Base-by-base conservation (phyloP, 2,888 invertebrate species). In the Lasioglossum lativentre region DNA sequence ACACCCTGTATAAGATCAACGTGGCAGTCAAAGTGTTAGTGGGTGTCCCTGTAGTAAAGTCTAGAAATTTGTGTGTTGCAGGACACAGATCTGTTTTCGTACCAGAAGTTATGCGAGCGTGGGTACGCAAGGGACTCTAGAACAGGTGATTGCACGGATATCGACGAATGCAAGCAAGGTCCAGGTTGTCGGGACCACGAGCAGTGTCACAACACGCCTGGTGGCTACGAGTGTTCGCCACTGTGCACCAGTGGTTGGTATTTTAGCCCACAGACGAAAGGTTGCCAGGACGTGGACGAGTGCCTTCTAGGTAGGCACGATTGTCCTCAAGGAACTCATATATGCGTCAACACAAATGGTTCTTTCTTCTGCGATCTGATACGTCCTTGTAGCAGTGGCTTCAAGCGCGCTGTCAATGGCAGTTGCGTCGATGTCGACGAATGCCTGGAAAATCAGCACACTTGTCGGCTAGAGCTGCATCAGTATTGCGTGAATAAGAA, bases 341-440 rank as follows among this genome's bases (percentile, higher is more conserved):
- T n/a, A 80, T 94, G 94, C 72, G 86, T 91, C 27, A 94, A 94
- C 78, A 92, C 91, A 0, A 92, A 93, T 27, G 94, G 94, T 19
- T 93, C 94, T 0, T 94, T 92, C 84, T 34, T 79, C 0, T 94
- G 94, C 85, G 89, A 93, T 34, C 45, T 89, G 12, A 85, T 92
- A 75, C 89, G 82, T 0, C 90, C 92, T 0, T 94, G 94, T 63
- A 74, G 66, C 2, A 63, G 66, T 4, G 94, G 94, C 27, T 94
- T 90, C 82, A 91, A 91, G 14, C 92, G 93, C 12, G 80, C 85
- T 38, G 96, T 96, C 86, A 95, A 96, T 89, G 96, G 96, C 83
- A 95, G 96, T 42, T 96, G 96, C 90, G 93, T 95, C 95, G 97
- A 97, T 92, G 95, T 97, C 40, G 96, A 98, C 94, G 97, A 97